phyloP scores from a whole-genome alignment of 1,140 invertebrate species.

The Bombus pascuorum region DNA sequence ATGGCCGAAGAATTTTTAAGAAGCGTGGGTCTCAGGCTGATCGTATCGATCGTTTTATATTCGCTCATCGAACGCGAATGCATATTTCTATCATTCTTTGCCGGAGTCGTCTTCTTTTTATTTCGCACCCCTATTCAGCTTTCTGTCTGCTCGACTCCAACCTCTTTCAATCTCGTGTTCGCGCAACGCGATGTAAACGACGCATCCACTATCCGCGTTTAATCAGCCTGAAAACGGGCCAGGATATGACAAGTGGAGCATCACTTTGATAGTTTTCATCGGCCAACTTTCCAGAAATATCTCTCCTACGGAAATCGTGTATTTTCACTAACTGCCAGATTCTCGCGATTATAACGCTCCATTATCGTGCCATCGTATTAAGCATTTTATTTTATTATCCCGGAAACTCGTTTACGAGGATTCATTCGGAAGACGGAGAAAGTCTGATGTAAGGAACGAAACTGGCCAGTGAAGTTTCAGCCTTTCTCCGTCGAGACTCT shows the following conservation, averaged over 20 bases:
- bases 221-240: conserved; percentile 28
- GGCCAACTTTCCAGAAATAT: not conserved
- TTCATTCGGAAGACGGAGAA: too few species aligned
- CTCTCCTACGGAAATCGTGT: not conserved
- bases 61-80: conserved; percentile 23
- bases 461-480: not conserved
- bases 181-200: not conserved
- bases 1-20: not conserved
- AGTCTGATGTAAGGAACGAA: not conserved
- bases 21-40: not conserved
- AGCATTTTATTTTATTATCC: not conserved
- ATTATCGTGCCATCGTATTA: not conserved
- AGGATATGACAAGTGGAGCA: not conserved
- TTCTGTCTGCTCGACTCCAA: not conserved
- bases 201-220: conserved; percentile 9
- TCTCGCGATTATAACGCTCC: not conserved
- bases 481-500: not conserved
- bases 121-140: not conserved
- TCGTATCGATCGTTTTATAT: conserved; percentile 9
- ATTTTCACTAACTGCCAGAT: not conserved
- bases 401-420: not conserved
- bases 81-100: conserved; percentile 3
- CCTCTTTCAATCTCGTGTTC: not conserved
- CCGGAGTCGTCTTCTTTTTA: not conserved
- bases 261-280: not conserved